These are phyloP conservation scores for Dendrophyllia cribrosa DNA, from an alignment of 64 coral and sea anemone genomes.

Conservation along the genomic window DNA sequence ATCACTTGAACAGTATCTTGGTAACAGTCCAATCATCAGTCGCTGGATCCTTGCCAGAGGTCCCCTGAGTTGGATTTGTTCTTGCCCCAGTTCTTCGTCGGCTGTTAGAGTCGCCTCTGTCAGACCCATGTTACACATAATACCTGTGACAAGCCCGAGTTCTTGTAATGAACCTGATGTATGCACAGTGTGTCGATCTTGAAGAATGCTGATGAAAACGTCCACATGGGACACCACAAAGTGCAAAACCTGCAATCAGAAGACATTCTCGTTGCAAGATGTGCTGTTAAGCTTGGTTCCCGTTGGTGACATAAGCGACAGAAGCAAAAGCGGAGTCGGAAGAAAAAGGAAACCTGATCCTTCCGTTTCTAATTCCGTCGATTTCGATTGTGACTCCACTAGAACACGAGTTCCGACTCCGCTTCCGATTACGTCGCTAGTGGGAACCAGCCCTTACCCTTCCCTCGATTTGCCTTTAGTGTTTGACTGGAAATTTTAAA, in stretches of 20 bases:
- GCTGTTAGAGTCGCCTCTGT: constrained; percentile 65
- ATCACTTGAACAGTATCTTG: constrained; percentile 86
- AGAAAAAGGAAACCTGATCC: too few species aligned
- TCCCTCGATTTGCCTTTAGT: too few species aligned
- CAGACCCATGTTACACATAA: constrained; percentile 89
- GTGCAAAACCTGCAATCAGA: constrained; percentile 74
- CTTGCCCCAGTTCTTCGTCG: constrained; percentile 74
- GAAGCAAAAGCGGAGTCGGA: too few species aligned
- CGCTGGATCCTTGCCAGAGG: constrained; percentile 92
- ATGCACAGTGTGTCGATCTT: constrained; percentile 77
- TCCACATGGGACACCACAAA: constrained; percentile 93
- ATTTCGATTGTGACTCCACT: too few species aligned
- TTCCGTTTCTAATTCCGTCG: too few species aligned
- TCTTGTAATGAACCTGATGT: constrained; percentile 90
- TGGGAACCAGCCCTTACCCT: too few species aligned
- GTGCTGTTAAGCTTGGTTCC: too few species aligned
- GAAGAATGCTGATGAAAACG: constrained; percentile 93
- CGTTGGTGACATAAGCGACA: too few species aligned
- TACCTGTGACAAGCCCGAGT: constrained; percentile 87
- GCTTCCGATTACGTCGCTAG: too few species aligned
- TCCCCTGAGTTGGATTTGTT: constrained; percentile 86
- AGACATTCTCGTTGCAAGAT: too few species aligned
- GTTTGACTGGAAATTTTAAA: too few species aligned
- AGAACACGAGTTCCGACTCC: too few species aligned
- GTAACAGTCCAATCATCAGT: constrained; percentile 91